phyloP scores from a whole-genome alignment of 2,113 vertebrate genomes.

The Furnarius figulus region DNA sequence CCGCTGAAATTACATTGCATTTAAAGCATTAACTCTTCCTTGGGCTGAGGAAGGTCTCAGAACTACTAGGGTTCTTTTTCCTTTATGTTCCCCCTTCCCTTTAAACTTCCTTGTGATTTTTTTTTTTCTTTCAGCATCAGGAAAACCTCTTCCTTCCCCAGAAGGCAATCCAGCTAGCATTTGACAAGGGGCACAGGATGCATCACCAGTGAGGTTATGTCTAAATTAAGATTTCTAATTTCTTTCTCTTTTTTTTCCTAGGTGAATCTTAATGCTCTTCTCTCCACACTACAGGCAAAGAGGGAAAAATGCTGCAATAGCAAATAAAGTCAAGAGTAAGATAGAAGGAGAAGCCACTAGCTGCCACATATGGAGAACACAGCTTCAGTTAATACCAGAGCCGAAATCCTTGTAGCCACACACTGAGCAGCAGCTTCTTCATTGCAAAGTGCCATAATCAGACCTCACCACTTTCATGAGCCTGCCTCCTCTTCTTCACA shows the following conservation, averaged over 20 bases:
- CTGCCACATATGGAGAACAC: not conserved
- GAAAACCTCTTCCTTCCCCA: not conserved
- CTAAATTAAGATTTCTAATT: not conserved
- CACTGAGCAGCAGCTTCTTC: not conserved
- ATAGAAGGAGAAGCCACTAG: not conserved
- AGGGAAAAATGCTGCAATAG: not conserved
- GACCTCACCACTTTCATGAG: not conserved
- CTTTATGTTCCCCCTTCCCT: not conserved
- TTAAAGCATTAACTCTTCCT: constrained; percentile 76
- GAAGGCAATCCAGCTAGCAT: not conserved
- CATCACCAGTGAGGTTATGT: not conserved
- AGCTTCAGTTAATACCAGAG: not conserved
- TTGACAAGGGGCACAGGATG: not conserved
- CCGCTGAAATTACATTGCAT: constrained; percentile 74
- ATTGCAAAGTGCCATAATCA: not conserved
- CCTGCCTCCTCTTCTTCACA: constrained; percentile 5
- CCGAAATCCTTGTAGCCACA: not conserved
- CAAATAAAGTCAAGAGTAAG: not conserved
- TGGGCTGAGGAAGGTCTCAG: constrained; percentile 6
- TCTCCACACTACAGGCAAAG: not conserved
- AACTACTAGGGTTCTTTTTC: not conserved
- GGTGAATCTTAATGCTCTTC: not conserved
- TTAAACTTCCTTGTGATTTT: not conserved
- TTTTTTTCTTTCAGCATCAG: not conserved
- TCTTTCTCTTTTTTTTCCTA: not conserved